Base-by-base conservation (phyloP, 2,797 vertebrate species). In the Trematomus bernacchii region DNA sequence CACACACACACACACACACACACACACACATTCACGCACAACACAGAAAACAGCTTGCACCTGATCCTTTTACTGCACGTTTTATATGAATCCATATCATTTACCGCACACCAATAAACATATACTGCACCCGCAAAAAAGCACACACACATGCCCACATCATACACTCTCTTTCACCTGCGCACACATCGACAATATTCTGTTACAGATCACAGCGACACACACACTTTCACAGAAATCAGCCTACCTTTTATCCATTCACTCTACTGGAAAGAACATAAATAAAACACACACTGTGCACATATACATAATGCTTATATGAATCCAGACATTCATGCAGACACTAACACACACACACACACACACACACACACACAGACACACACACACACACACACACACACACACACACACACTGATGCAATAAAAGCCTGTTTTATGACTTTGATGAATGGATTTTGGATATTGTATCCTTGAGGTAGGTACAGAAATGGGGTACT, bases 361-460 rank as follows among this genome's bases (percentile, higher is more conserved):
- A 33, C 43, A 54, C 16, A 9, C 60, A 52, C 81, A 84, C 82
- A 8, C 47, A 54, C 16, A 9, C 60, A 52, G 82, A 83, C 81
- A 37, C 47, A 54, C 16, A 9, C 60, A 52, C 82, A 84, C 82
- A 37, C 47, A 54, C 16, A 9, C 60, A 52, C 82, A 84, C 82
- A 37, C 79, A 91, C 85, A 63, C 1, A 27, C 47, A 54, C 16
- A 9, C 60, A 52, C 82, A 84, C 82, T 76, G 79, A 76, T 89
- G 83, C 83, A 3, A 79, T 86, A 90, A 90, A 88, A 86, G 2
- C 81, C 77, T 33, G 59, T 50, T 80, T 79, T 75, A 53, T 94
- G 93, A 95, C 93, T 89, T 92, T 96, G 95, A 96, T 94, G 73
- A 94, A 96, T 96, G 93, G 87, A 88, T 85, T 89, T 84, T 83